Conservation (phyloP, 2,888 invertebrate genomes). For the Diabrotica balteata region DNA sequence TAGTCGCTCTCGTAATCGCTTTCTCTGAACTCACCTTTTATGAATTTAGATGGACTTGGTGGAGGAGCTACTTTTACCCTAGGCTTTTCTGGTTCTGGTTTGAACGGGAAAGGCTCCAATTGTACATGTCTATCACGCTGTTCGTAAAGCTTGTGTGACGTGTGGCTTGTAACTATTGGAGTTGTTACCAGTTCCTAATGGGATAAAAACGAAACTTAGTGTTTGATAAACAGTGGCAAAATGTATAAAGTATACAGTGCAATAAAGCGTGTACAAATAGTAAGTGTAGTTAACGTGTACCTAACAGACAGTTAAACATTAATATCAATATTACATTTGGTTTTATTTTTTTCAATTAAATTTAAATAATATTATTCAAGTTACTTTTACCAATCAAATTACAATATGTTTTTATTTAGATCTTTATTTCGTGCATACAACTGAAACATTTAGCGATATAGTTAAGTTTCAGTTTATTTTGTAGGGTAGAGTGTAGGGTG, state of each 20-base stretch:
- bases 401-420: no score
- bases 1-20: constrained; percentile 79
- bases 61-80: constrained; percentile 62
- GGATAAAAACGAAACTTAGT: constrained; percentile 7
- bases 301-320: no score
- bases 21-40: constrained; percentile 70
- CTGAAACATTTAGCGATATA: no score
- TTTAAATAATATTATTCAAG: no score
- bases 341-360: no score
- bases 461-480: no score
- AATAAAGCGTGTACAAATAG: no score
- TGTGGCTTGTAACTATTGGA: constrained; percentile 62
- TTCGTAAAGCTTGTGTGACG: constrained; percentile 54
- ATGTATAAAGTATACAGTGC: not conserved
- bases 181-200: constrained; percentile 65
- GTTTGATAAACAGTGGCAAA: not conserved
- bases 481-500: no score
- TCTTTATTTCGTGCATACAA: no score
- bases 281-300: no score
- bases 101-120: constrained; percentile 61
- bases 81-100: constrained; percentile 56
- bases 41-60: constrained; percentile 71
- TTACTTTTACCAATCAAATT: no score
- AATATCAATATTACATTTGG: no score
- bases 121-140: constrained; percentile 55